These are phyloP conservation scores for Netelia melanura DNA, from an alignment of 2,888 invertebrate genomes.

Conservation along the genomic window DNA sequence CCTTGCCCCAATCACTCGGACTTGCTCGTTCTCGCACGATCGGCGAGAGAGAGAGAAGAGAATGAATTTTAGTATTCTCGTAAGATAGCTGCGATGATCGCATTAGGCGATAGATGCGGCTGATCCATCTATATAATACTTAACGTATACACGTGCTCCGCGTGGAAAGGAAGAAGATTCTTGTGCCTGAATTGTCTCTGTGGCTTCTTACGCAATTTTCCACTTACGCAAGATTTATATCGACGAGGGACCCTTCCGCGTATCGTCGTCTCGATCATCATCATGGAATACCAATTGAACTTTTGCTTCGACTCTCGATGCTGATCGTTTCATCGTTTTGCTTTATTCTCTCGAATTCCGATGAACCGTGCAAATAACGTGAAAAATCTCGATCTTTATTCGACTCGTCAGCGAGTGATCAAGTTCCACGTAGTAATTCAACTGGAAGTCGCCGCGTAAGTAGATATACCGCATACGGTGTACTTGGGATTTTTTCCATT, in stretches of 20 bases:
- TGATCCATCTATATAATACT: background rate
- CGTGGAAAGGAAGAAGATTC: background rate
- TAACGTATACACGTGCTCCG: background rate
- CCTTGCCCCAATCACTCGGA: constrained; percentile 25
- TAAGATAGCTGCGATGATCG: constrained; percentile 5
- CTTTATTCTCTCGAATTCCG: constrained; percentile 1
- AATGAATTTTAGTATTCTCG: constrained; percentile 39
- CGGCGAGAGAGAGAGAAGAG: constrained; percentile 3
- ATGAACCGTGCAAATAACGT: background rate
- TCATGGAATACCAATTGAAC: constrained; percentile 49
- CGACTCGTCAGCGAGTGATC: background rate
- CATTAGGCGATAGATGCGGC: background rate
- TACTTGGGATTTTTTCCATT: background rate
- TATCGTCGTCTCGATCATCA: constrained; percentile 14
- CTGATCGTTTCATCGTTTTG: background rate
- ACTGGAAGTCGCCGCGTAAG: background rate
- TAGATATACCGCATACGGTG: background rate
- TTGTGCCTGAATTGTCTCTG: constrained; percentile 19
- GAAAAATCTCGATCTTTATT: constrained; percentile 1
- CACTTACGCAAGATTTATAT: constrained; percentile 38
- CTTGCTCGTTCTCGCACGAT: background rate
- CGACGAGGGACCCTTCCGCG: constrained; percentile 23
- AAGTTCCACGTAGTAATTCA: too few species aligned
- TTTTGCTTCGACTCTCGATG: background rate
- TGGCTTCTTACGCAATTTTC: constrained; percentile 43